Evolutionary conservation across 2,113 vertebrate species (phyloP), one percentile per base, ranked within the genome.

Genomic region (Podiceps cristatus): DNA sequence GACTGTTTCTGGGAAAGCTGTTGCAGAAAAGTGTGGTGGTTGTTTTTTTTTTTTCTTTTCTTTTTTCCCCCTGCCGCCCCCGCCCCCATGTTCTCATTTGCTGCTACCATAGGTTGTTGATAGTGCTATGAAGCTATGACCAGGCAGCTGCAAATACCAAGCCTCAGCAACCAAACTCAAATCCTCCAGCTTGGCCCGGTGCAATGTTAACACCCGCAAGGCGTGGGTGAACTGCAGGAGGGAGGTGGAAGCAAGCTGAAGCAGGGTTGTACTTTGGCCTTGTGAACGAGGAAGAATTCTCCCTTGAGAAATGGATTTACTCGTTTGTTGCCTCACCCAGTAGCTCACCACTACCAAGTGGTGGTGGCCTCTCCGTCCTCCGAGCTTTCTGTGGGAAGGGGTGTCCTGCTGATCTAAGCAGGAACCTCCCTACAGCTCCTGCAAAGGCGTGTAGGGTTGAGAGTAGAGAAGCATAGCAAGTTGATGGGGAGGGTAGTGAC

Each of bases 61-160:
- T 37, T 37, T 37, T 37, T 37, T 37, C 9, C 37, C 37, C 37
- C 4, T 72, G 22, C 8, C 10, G 66, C 4, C 63, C 8, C 8
- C 10, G 42, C 9, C 42, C 42, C 42, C 42, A 42, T 42, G 7
- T 67, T 85, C 24, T 79, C 29, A 12, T 67, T 60, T 83, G 7
- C 42, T 42, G 45, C 40, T 31, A 11, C 45, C 27, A 23, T 10
- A 40, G 23, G 13, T 14, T 52, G 44, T 60, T 88, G 62, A 12
- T 18, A 22, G 47, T 59, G 14, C 42, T 75, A 0, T 45, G 44
- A 84, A 68, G 0, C 9, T 29, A 0, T 52, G 63, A 72, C 11
- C 2, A 4, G 19, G 24, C 13, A 2, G 1, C 22, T 79, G 17
- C 47, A 72, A 24, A 24, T 72, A 27, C 35, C 10, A 23, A n/a